Evolutionary conservation across 2,888 invertebrate species (phyloP).

Genomic region (Pandemis heparana): DNA sequence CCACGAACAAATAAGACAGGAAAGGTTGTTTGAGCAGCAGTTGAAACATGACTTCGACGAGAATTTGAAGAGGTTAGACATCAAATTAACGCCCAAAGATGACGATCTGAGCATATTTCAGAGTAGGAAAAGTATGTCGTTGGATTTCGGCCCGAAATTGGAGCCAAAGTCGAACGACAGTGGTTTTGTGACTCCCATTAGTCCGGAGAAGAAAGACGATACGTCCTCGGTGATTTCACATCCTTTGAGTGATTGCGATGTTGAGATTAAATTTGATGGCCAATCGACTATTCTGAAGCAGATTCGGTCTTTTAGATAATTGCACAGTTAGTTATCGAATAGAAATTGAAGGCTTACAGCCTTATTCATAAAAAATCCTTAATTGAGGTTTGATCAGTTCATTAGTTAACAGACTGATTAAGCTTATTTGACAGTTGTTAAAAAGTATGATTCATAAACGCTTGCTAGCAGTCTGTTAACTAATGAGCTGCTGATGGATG

Average conservation of each 20-base stretch:
- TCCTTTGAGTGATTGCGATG: constrained; percentile 92
- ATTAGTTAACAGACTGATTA: too few species aligned
- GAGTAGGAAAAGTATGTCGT: constrained; percentile 69
- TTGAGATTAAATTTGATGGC: constrained; percentile 92
- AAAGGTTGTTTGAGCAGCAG: constrained; percentile 82
- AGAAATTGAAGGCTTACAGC: too few species aligned
- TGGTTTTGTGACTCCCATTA: constrained; percentile 88
- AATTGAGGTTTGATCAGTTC: too few species aligned
- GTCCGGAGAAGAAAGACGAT: constrained; percentile 79
- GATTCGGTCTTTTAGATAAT: constrained; percentile 82
- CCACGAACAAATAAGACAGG: constrained; percentile 89
- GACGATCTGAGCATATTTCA: constrained; percentile 72
- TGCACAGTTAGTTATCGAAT: neutral
- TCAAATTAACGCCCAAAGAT: constrained; percentile 60
- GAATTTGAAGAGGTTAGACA: constrained; percentile 70
- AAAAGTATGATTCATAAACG: too few species aligned
- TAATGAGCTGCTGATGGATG: too few species aligned
- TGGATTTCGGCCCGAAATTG: constrained; percentile 66
- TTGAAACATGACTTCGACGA: constrained; percentile 80
- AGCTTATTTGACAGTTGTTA: too few species aligned
- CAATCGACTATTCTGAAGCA: constrained; percentile 91
- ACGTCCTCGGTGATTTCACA: constrained; percentile 83
- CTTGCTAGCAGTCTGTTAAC: too few species aligned
- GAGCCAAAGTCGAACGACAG: constrained; percentile 78
- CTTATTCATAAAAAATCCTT: too few species aligned